phyloP scores from a whole-genome alignment of 2,113 vertebrate species.

The Lonchura striata region DNA sequence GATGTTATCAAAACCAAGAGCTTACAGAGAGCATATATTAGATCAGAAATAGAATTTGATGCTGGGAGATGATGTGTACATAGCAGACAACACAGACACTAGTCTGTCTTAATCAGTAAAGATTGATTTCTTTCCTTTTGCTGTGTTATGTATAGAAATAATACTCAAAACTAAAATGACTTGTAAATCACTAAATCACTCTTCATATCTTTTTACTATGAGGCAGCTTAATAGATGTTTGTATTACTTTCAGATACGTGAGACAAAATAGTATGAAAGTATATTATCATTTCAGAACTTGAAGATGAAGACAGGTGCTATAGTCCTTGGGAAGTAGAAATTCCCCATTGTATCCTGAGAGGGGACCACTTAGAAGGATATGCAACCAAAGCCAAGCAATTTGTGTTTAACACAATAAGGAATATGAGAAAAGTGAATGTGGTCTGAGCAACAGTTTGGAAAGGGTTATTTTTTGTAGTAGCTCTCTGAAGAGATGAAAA shows the following conservation, averaged over 20 bases:
- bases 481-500: not conserved
- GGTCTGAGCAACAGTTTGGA: not conserved
- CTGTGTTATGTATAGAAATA: not conserved
- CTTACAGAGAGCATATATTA: not conserved
- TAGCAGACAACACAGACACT: not conserved
- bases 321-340: not conserved
- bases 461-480: not conserved
- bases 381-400: fast-evolving
- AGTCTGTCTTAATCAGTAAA: not conserved
- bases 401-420: not conserved
- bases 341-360: not conserved
- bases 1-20: not conserved
- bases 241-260: not conserved
- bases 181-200: not conserved
- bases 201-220: not conserved
- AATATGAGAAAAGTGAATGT: not conserved
- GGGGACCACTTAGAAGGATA: not conserved
- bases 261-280: not conserved
- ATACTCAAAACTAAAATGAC: not conserved
- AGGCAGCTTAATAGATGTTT: not conserved
- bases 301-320: not conserved
- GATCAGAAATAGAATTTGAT: not conserved
- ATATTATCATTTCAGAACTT: not conserved
- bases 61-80: not conserved
- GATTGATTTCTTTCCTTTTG: not conserved